Base-by-base conservation (phyloP, 1,140 invertebrate genomes). In the Nymphalis io region DNA sequence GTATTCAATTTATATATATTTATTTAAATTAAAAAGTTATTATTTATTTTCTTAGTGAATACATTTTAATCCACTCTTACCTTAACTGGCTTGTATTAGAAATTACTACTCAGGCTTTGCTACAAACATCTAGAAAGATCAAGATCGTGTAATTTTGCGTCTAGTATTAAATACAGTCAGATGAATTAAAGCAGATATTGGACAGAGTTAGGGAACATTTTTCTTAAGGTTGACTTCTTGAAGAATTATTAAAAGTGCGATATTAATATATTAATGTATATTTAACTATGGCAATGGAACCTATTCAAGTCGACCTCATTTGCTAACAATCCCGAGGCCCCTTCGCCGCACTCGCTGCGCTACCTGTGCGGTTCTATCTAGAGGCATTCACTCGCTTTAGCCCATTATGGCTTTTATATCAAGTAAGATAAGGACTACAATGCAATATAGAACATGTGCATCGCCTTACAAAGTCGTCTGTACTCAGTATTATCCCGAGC, bases 251-350 rank as follows among this genome's bases (percentile, higher is more conserved):
- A 42, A 42, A 46, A 46, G 27, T 46, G 15, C 23, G 33, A 39
- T 58, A 62, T 69, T 62, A 69, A 62, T 58, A 69, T 68, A 5
- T 63, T 69, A 62, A 60, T 60, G 48, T 44, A 69, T 58, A 62
- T 63, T 69, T 65, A 60, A 40, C 62, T 65, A 57, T 60, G 57
- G 61, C 44, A 60, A 61, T 61, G 27, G 67, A 63, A 55, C 68
- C 62, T 70, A 65, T 70, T 70, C 57, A 65, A 53, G 68, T 64
- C 62, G 68, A 70, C 68, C 68, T 60, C 68, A 70, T 65, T 70
- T 65, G 44, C 68, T 70, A 70, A 65, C 53, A 70, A 62, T 70
- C 68, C 68, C 44, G 62, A 70, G 68, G 68, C 61, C 57, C 60
- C 55, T 70, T 64, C 60, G 18, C 60, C 27, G 38, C 33, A 63